Evolutionary conservation across 1,140 invertebrate genomes (phyloP), one percentile per base, ranked within the genome.

Genomic region (Vanessa atalanta): DNA sequence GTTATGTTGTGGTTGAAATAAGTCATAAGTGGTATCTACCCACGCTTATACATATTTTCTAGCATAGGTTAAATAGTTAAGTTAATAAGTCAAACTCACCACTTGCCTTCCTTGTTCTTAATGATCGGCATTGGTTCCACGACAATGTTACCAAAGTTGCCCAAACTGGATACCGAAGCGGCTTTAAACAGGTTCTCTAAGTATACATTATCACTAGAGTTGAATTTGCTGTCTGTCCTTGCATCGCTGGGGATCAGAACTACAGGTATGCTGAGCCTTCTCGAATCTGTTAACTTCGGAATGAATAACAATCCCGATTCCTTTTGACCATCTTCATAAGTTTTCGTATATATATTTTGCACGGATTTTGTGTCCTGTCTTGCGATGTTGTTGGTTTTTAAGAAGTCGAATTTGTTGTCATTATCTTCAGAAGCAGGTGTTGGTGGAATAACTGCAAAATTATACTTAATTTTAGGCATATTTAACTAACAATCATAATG

Each of bases 61-160:
- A 6, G 26, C 3, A 31, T 31, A 31, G 26, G 26, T 14, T n/a
- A 51, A n/a, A n/a, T 51, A 7, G 48, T 6, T 31, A 51, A 15
- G 5, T 51, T 51, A 51, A 15, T n/a, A n/a, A 20, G 63, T 75
- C 9, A 66, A 64, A 70, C 79, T 82, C 79, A 92, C 90, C 90
- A 92, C 86, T 92, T 92, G n/a, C 90, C 90, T 77, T 92, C 88
- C 47, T 90, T 92, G 63, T 92, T 91, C 75, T 91, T 91, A 31
- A 91, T 89, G 51, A 91, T 88, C 4, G 90, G 89, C 88, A 92
- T 84, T 6, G 90, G 89, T 72, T 92, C 90, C 0, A 81, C 88
- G 1, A 82, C 88, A 43, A 91, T 85, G 60, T 79, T 84, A 2
- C 90, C 89, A 31, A 92, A 90, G 78, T 91, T 91, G 4, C 90